Conservation (phyloP, 2,888 invertebrate species). For the Spodoptera littoralis region DNA sequence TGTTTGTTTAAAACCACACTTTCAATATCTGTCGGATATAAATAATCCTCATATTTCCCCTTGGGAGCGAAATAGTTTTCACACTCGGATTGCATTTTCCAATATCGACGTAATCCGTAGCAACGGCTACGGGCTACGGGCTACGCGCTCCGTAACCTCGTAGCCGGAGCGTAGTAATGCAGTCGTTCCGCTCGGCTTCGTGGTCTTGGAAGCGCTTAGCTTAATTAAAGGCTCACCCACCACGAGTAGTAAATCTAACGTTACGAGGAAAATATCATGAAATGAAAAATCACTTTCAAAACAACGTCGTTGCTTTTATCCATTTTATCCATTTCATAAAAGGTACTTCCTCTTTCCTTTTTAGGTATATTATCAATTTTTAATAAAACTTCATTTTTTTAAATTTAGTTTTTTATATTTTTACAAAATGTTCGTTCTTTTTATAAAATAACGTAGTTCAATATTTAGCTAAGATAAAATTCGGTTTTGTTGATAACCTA, state of each 20-base stretch:
- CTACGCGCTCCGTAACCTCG: conserved; percentile 31
- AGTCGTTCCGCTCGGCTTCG: conserved; percentile 20
- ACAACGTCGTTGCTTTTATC: not conserved
- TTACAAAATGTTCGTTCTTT: too few relatives aligned
- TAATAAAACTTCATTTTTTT: too few relatives aligned
- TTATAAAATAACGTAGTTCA: too few relatives aligned
- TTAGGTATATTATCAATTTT: too few relatives aligned
- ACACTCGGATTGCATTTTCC: conserved; percentile 49
- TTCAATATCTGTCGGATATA: conserved; percentile 44
- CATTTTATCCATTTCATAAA: too few relatives aligned
- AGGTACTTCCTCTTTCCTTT: too few relatives aligned
- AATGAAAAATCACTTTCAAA: conserved; percentile 13
- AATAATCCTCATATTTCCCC: conserved; percentile 45
- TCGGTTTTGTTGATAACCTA: too few relatives aligned
- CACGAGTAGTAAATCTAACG: conserved; percentile 10
- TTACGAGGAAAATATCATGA: conserved; percentile 15
- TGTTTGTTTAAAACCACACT: conserved; percentile 28
- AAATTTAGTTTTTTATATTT: too few relatives aligned
- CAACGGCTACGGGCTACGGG: conserved; percentile 38
- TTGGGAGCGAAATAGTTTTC: conserved; percentile 43
- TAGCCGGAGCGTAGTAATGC: conserved; percentile 29
- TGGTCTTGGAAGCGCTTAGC: conserved; percentile 26
- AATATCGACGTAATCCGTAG: conserved; percentile 47
- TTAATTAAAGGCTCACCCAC: conserved; percentile 35
- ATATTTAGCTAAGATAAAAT: too few relatives aligned